phyloP scores from a whole-genome alignment of 1,140 invertebrate genomes.

The Drosophila dunni region DNA sequence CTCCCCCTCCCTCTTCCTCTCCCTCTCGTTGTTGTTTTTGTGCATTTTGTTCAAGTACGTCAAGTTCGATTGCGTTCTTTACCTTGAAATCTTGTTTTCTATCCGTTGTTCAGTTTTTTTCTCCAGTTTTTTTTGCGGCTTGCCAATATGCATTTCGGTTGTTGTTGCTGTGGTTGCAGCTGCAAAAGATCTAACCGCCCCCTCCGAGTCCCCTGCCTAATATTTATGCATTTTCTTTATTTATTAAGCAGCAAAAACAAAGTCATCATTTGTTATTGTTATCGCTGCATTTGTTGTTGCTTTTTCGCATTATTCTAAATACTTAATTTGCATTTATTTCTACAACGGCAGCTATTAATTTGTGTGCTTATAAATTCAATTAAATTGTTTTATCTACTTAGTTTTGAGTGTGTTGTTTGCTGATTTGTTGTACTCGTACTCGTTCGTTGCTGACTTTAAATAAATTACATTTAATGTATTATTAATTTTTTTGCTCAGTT shows the following conservation, averaged over 20 bases:
- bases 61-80: conserved; percentile 83
- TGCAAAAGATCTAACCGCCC: conserved; percentile 63
- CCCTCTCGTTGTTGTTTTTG: conserved; percentile 48
- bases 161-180: conserved; percentile 56
- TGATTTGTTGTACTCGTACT: conserved; percentile 46
- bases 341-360: conserved; percentile 60
- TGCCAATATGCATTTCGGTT: conserved; percentile 57
- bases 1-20: too few relatives aligned
- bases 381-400: conserved; percentile 73
- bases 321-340: conserved; percentile 80
- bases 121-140: conserved; percentile 60
- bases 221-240: conserved; percentile 76
- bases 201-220: conserved; percentile 42
- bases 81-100: conserved; percentile 83
- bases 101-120: conserved; percentile 76
- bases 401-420: conserved; percentile 38
- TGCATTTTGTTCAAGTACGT: conserved; percentile 81
- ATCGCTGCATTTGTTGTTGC: conserved; percentile 19
- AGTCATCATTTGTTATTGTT: conserved; percentile 59
- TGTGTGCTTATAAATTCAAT: conserved; percentile 79
- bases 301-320: conserved; percentile 69
- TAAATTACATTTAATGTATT: conserved; percentile 71
- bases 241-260: conserved; percentile 70
- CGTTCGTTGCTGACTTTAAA: conserved; percentile 19
- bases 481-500: conserved; percentile 76